Percentiles rank a stretch among this genome's conserved stretches.
Conservation (phyloP, 2,888 invertebrate genomes). For the Ectropis crepuscularia region DNA sequence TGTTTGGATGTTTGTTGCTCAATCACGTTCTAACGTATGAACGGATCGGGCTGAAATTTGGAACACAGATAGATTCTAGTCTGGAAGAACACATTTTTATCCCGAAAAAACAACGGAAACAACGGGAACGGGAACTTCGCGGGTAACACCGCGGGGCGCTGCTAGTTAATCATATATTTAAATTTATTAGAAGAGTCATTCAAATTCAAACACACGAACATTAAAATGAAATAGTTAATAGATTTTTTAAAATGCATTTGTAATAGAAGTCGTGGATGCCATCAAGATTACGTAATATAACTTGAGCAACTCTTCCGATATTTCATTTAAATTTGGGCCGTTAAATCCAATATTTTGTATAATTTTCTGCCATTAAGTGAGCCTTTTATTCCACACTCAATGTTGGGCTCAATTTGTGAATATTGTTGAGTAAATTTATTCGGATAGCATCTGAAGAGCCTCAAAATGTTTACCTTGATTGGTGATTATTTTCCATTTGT, state of each 20-base stretch:
- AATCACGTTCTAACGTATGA: too few species aligned
- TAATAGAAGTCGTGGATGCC: neutral
- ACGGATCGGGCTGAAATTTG: too few species aligned
- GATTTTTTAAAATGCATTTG: neutral
- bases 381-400: constrained; percentile 45
- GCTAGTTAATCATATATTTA: too few species aligned
- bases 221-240: too few species aligned
- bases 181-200: too few species aligned
- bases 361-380: constrained; percentile 43
- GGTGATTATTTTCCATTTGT: constrained; percentile 52
- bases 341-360: constrained; percentile 33
- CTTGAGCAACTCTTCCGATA: constrained; percentile 22
- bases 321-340: constrained; percentile 22
- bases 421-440: constrained; percentile 56
- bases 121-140: too few species aligned
- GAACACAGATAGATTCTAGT: too few species aligned
- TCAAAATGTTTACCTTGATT: constrained; percentile 50
- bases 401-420: constrained; percentile 51
- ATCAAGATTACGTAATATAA: neutral
- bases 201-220: too few species aligned
- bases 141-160: too few species aligned
- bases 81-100: too few species aligned
- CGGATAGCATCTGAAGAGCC: constrained; percentile 46
- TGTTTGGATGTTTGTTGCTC: too few species aligned
- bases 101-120: too few species aligned